A percentile compares a stretch with the other conserved stretches of the same genome.
Evolutionary conservation across 2,113 vertebrate species (phyloP).

Genomic region (Naja naja): DNA sequence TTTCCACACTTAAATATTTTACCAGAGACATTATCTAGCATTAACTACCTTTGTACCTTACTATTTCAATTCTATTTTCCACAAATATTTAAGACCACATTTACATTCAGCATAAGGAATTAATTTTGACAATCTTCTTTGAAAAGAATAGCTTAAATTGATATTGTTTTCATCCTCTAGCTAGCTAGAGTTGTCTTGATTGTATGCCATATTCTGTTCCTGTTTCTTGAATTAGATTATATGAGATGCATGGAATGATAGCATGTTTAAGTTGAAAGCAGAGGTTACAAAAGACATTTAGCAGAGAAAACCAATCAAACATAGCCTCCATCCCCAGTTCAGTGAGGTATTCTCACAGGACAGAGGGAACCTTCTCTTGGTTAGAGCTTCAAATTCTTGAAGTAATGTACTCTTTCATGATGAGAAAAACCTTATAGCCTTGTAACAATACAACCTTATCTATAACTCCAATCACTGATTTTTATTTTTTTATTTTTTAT

Average conservation of each 20-base stretch:
- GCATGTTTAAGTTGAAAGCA: not conserved
- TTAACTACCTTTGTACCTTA: not conserved
- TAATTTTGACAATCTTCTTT: not conserved
- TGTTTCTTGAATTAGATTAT: not conserved
- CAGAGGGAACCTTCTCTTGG: not conserved
- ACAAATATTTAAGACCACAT: not conserved
- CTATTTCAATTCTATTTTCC: not conserved
- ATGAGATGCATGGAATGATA: not conserved
- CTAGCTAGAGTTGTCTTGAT: not conserved
- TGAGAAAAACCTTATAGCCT: not conserved
- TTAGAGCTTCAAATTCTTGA: not conserved
- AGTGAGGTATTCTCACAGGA: not conserved
- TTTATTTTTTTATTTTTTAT: too few relatives aligned
- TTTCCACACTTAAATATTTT: not conserved
- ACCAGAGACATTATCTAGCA: not conserved
- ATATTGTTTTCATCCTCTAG: not conserved
- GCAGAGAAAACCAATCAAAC: too few relatives aligned
- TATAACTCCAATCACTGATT: too few relatives aligned
- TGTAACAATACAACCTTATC: not conserved
- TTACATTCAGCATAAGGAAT: not conserved
- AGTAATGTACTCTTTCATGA: not conserved
- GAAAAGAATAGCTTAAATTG: not conserved
- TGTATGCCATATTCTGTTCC: not conserved
- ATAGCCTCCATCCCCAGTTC: not conserved
- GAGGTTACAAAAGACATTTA: not conserved